phyloP scores from a whole-genome alignment of 2,888 invertebrate genomes.

The Lomographa bimaculata region DNA sequence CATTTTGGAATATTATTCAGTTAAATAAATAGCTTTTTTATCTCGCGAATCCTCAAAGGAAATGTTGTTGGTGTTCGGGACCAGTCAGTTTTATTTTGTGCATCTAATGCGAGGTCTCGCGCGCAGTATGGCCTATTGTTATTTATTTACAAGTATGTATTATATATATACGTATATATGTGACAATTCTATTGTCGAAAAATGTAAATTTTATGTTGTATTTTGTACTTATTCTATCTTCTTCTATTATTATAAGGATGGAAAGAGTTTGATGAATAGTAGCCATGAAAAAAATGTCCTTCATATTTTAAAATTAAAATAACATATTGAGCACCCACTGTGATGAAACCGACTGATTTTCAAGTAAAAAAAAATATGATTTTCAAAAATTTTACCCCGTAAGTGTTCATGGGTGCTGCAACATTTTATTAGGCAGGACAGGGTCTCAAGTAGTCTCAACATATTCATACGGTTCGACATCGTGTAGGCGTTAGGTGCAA shows the following conservation, averaged over 20 bases:
- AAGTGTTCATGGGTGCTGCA: slow-evolving; percentile 75
- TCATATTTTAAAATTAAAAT: no score
- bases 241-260: no score
- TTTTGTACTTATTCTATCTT: slow-evolving; percentile 51
- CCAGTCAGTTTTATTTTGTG: slow-evolving; percentile 25
- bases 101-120: slow-evolving; percentile 37
- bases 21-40: slow-evolving; percentile 1
- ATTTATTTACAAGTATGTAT: slow-evolving; percentile 31
- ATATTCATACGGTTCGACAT: slow-evolving; percentile 51
- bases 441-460: slow-evolving; percentile 50
- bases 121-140: slow-evolving; percentile 28
- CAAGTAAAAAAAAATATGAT: slow-evolving; percentile 22
- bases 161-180: no score
- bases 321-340: slow-evolving; percentile 27
- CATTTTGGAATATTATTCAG: slow-evolving; percentile 11
- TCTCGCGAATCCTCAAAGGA: slow-evolving; percentile 10
- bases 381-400: slow-evolving; percentile 49
- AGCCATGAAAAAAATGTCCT: no score
- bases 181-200: slow-evolving; percentile 40
- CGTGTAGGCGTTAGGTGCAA: slow-evolving; percentile 20
- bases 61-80: slow-evolving; percentile 23
- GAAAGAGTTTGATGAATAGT: not conserved
- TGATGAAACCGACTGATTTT: slow-evolving; percentile 33
- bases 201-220: slow-evolving; percentile 50
- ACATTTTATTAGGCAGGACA: slow-evolving; percentile 59